These are phyloP conservation scores for Lichenostomus cassidix DNA, from an alignment of 2,113 vertebrate species.

Conservation along the genomic window DNA sequence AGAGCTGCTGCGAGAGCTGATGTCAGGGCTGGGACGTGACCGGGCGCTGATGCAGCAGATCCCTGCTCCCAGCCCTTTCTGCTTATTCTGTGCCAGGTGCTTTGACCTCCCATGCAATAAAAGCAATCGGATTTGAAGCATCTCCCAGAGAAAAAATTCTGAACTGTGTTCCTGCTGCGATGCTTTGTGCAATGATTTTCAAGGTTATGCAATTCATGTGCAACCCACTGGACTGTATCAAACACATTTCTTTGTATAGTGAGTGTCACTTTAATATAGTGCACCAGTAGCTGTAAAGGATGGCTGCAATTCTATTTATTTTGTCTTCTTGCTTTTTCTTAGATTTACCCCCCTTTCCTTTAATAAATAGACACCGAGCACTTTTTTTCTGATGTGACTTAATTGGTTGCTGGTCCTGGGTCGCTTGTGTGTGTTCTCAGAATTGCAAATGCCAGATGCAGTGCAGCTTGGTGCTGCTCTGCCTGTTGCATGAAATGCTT, in stretches of 20 bases:
- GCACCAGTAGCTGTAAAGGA: slow-evolving; percentile 17
- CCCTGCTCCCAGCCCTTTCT: neutral
- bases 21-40: neutral
- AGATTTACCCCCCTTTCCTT: neutral
- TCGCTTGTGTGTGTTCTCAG: neutral
- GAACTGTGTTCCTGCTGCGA: neutral
- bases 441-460: neutral
- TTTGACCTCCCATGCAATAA: neutral
- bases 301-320: slow-evolving; percentile 27
- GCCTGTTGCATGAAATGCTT: slow-evolving; percentile 1
- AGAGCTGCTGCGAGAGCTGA: neutral
- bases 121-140: neutral
- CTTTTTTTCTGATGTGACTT: neutral
- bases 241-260: slow-evolving; percentile 9
- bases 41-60: neutral
- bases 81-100: neutral
- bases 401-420: neutral
- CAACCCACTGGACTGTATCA: slow-evolving; percentile 27
- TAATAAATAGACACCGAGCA: neutral
- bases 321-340: neutral
- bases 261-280: slow-evolving; percentile 26
- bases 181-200: slow-evolving; percentile 40
- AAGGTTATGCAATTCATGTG: slow-evolving; percentile 40
- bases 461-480: neutral
- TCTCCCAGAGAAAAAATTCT: neutral